A percentile compares a stretch with the other conserved stretches of the same genome.
phyloP scores from a whole-genome alignment of 1,140 invertebrate species.

The Eubasilissa regina region DNA sequence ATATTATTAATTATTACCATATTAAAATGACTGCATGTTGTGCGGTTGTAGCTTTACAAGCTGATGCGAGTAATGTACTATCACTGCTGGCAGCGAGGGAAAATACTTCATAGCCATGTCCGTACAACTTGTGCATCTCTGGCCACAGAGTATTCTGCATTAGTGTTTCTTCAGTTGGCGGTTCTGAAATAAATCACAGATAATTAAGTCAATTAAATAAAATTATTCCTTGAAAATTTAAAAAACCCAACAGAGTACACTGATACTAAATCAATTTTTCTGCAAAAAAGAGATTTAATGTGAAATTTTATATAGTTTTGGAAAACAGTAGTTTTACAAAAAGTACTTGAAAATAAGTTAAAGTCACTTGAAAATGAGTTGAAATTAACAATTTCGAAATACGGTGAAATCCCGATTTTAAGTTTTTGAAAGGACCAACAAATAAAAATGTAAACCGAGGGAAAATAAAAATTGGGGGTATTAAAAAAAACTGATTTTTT shows the following conservation, averaged over 20 bases:
- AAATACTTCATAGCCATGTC: constrained; percentile 95
- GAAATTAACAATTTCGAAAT: no score
- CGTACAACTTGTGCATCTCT: constrained; percentile 95
- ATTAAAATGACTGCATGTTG: constrained; percentile 87
- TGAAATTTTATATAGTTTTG: neutral
- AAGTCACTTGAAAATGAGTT: no score
- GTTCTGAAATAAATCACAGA: constrained; percentile 66
- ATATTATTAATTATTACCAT: constrained; percentile 73
- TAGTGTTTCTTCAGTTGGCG: constrained; percentile 89
- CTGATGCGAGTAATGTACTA: constrained; percentile 86
- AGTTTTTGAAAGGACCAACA: no score
- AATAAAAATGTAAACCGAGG: no score
- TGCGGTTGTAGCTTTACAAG: constrained; percentile 83
- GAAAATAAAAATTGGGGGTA: no score
- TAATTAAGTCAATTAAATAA: no score
- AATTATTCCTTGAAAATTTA: no score
- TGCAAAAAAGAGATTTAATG: constrained; percentile 10
- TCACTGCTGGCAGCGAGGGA: constrained; percentile 82
- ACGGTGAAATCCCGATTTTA: no score
- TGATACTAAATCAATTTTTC: neutral
- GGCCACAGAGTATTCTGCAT: constrained; percentile 97
- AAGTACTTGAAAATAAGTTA: no score
- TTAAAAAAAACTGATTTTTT: no score
- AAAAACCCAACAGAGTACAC: neutral
- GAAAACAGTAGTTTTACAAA: no score